phyloP scores from a whole-genome alignment of 2,797 vertebrate genomes.

The Xerus rutilus region DNA sequence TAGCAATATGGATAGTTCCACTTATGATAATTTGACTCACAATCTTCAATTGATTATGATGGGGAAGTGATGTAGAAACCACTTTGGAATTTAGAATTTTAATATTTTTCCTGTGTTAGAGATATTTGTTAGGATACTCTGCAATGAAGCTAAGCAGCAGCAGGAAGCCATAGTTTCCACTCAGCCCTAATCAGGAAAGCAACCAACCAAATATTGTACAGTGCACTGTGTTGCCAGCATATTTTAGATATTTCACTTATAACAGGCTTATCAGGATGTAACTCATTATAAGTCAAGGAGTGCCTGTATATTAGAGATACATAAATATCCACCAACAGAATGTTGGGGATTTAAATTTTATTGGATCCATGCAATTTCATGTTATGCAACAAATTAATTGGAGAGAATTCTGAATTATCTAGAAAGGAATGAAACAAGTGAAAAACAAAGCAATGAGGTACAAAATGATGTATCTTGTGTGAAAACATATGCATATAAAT shows the following conservation, averaged over 20 bases:
- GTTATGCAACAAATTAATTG: not conserved
- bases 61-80: not conserved
- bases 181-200: not conserved
- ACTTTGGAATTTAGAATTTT: not conserved
- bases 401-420: not conserved
- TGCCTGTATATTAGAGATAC: not conserved
- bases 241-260: not conserved
- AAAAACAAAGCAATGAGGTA: not conserved
- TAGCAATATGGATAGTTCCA: not conserved
- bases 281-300: not conserved
- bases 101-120: not conserved
- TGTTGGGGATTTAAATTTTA: not conserved
- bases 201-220: rapidly evolving
- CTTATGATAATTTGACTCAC: not conserved
- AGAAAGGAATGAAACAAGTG: not conserved
- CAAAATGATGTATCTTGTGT: not conserved
- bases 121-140: no score
- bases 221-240: not conserved
- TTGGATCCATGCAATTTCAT: not conserved
- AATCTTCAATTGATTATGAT: not conserved
- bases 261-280: not conserved
- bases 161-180: not conserved
- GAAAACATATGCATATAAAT: not conserved
- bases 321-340: not conserved
- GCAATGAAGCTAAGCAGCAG: not conserved